Percentiles rank a stretch among this genome's conserved stretches.
Conservation (phyloP, 2,797 vertebrate species). For the Sciurus vulgaris region DNA sequence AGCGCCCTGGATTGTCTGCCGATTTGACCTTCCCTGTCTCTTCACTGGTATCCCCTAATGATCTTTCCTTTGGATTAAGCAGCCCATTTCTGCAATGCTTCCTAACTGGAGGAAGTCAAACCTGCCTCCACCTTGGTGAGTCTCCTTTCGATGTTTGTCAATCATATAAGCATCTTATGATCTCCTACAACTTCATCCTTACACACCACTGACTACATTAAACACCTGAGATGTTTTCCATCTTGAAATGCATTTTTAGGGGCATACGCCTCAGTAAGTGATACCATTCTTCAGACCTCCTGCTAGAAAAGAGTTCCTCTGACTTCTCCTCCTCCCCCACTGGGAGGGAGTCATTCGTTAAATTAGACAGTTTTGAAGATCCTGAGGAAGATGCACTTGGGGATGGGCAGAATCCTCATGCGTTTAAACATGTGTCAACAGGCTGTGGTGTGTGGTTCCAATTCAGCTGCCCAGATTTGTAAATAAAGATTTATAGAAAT, state of each 20-base stretch:
- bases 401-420: background rate
- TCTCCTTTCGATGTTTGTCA: background rate
- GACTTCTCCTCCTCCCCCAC: background rate
- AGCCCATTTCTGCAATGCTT: background rate
- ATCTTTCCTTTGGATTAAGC: background rate
- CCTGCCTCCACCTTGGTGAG: background rate
- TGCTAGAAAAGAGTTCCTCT: background rate
- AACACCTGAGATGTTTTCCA: background rate
- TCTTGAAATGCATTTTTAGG: background rate
- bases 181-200: background rate
- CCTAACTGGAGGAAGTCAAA: background rate
- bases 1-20: background rate
- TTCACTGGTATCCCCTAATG: background rate
- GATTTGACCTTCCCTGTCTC: background rate
- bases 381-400: background rate
- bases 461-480: background rate
- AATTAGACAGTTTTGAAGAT: background rate
- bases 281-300: background rate
- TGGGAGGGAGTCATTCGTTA: background rate
- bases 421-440: background rate
- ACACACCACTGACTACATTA: background rate
- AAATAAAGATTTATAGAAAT: background rate
- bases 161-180: background rate
- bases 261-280: background rate
- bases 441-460: background rate